Percentiles rank a stretch among this genome's conserved stretches.
Conservation (phyloP, 2,888 invertebrate genomes). For the Pyrrhia umbra region DNA sequence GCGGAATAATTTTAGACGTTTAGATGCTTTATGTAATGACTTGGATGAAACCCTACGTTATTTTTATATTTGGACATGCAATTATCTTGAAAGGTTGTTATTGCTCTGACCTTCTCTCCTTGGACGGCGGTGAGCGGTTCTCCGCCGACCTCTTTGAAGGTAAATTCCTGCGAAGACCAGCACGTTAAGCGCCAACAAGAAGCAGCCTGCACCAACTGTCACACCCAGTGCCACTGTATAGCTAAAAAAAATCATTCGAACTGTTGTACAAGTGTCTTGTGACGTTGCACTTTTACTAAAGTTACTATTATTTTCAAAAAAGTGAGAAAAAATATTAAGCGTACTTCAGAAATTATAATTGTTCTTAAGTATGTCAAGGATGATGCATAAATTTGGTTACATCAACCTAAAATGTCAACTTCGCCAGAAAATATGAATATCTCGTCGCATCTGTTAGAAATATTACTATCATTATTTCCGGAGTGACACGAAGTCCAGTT, state of each 20-base stretch:
- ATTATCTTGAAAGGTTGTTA: constrained; percentile 21
- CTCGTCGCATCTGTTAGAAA: constrained; percentile 61
- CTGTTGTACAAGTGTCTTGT: not conserved
- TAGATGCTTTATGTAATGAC: constrained; percentile 32
- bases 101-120: constrained; percentile 75
- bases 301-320: constrained; percentile 26
- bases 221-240: constrained; percentile 94
- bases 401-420: constrained; percentile 52
- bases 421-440: constrained; percentile 58
- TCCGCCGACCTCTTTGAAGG: constrained; percentile 92
- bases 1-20: constrained; percentile 41
- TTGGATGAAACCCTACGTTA: not conserved
- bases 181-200: constrained; percentile 93
- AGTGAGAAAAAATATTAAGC: constrained; percentile 24
- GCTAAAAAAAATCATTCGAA: constrained; percentile 78
- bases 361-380: constrained; percentile 42
- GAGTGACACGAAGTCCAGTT: constrained; percentile 69
- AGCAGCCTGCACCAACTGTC: constrained; percentile 94
- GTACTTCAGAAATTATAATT: constrained; percentile 43
- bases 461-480: constrained; percentile 68
- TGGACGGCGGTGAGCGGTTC: constrained; percentile 73
- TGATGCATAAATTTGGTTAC: constrained; percentile 63
- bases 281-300: no score
- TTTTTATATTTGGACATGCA: constrained; percentile 11
- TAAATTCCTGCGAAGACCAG: constrained; percentile 94